Percentiles rank a stretch among this genome's conserved stretches.
Conservation (phyloP, 1,140 invertebrate species). For the Thaumatotibia leucotreta region DNA sequence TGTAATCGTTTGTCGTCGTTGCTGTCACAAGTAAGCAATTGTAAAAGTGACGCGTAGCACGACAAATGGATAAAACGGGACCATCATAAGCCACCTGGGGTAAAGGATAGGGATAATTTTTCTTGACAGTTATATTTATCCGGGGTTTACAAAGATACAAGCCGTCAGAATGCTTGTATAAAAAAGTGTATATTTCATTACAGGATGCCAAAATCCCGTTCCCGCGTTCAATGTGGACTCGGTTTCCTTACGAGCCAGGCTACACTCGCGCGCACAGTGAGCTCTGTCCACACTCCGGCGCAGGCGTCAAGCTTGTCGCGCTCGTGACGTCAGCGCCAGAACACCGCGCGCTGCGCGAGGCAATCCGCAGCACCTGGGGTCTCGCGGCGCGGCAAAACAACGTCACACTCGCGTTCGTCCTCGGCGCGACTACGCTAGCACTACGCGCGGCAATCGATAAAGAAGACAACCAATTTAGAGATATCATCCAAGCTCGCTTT, state of each 20-base stretch:
- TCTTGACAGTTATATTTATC: too few species aligned
- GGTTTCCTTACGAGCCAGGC: slow-evolving; percentile 80
- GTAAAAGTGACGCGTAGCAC: too few species aligned
- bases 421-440: slow-evolving; percentile 80
- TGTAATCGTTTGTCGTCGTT: too few species aligned
- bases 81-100: too few species aligned
- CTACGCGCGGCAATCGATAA: slow-evolving; percentile 76
- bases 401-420: slow-evolving; percentile 86
- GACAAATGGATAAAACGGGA: too few species aligned
- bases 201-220: not conserved
- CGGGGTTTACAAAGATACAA: not conserved
- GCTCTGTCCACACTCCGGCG: slow-evolving; percentile 82
- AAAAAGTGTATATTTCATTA: too few species aligned
- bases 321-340: slow-evolving; percentile 88
- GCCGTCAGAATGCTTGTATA: not conserved
- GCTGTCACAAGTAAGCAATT: too few species aligned
- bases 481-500: slow-evolving; percentile 86
- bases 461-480: slow-evolving; percentile 84
- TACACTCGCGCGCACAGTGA: slow-evolving; percentile 80
- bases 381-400: slow-evolving; percentile 85
- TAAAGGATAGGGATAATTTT: too few species aligned
- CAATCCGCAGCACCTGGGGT: slow-evolving; percentile 91
- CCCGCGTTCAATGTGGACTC: slow-evolving; percentile 30
- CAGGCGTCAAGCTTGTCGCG: slow-evolving; percentile 81
- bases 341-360: slow-evolving; percentile 84